Conservation (phyloP, 2,113 vertebrate species). For the Drymodes brunneopygia region DNA sequence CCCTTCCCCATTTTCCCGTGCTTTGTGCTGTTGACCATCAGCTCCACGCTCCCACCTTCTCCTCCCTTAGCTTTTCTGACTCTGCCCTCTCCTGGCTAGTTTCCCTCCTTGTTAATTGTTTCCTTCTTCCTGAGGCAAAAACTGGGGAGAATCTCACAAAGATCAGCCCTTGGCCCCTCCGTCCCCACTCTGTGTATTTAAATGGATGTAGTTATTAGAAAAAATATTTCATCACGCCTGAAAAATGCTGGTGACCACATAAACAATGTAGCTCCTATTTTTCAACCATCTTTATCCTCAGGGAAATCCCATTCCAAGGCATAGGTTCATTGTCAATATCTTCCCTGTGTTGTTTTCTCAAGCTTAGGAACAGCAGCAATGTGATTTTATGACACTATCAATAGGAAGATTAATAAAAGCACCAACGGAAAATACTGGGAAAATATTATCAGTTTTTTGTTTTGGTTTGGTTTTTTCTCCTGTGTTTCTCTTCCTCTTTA, state of each 20-base stretch:
- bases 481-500: not conserved
- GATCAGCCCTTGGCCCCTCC: not conserved
- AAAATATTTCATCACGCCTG: not conserved
- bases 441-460: not conserved
- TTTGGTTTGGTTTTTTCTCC: not conserved
- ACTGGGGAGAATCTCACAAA: not conserved
- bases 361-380: not conserved
- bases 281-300: not conserved
- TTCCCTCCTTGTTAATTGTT: not conserved
- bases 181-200: not conserved
- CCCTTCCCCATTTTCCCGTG: not conserved
- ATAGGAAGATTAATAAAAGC: not conserved
- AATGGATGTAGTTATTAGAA: not conserved
- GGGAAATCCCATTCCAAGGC: not conserved
- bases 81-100: slow-evolving; percentile 56
- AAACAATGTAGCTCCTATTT: not conserved
- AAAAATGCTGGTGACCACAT: not conserved
- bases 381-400: not conserved
- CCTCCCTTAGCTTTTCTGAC: slow-evolving; percentile 16
- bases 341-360: not conserved
- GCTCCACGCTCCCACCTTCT: not conserved
- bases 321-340: not conserved
- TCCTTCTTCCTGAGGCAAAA: not conserved
- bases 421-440: not conserved
- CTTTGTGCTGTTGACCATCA: not conserved